Base-by-base conservation (phyloP, 2,113 vertebrate species). In the Mola mola region DNA sequence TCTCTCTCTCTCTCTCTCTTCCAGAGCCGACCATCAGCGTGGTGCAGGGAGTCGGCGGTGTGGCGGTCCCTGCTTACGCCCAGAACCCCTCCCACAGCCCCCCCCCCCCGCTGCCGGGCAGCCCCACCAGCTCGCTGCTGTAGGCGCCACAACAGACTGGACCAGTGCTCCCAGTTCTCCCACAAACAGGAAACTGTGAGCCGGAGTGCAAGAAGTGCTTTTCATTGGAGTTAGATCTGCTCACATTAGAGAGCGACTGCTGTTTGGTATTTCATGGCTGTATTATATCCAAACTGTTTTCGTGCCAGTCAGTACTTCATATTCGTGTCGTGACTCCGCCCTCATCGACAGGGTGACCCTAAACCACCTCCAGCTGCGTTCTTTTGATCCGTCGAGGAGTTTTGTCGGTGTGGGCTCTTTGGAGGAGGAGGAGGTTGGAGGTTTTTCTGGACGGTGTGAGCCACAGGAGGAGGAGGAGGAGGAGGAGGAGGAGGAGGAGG, bases 11-110 rank as follows among this genome's bases (percentile, higher is more conserved):
- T 2, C 48, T 19, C 17, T 17, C 19, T 17, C 7, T 31, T 17
- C 12, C 91, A 97, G 96, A 96, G 82, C 95, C 96, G 34, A 94
- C 94, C 29, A 84, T 96, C 90, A 95, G 85, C 28, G 85, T 96
- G 69, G 79, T 96, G 48, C 94, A 94, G 50, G 93, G 92, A 0
- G 22, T 72, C 26, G 85, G 86, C 0, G 75, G 87, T 5, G 78
- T 66, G 36, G 90, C 72, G 66, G 89, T 88, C 37, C 88, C 94
- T 87, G 86, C 80, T 74, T 95, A 92, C 89, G 81, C 92, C 26
- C 95, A 97, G 86, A 95, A 86, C 52, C 94, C 94, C 0, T 65
- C 86, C 8, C 85, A 94, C 93, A 94, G 93, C 55, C 92, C 93
- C 48, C 66, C 58, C 60, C 88, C 91, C 4, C 74, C 88, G 0